Evolutionary conservation across 2,113 vertebrate species (phyloP), one percentile per base, ranked within the genome.

Genomic region (Syrrhaptes paradoxus): DNA sequence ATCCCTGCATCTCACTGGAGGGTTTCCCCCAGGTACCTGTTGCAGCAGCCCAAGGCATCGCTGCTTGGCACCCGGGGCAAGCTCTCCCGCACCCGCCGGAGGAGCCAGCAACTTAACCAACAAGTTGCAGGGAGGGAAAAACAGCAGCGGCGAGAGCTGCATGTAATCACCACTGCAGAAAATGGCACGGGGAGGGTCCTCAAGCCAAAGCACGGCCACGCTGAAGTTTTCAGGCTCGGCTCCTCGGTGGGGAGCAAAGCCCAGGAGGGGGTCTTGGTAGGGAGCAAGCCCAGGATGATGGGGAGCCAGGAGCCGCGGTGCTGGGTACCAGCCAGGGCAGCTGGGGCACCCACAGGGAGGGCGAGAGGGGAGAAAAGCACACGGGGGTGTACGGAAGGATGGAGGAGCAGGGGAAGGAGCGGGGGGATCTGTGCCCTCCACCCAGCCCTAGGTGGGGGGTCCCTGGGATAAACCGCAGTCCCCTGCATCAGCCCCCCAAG

Each of bases 81-180:
- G 81, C 75, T 85, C 78, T 80, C 54, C 85, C 2, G 2, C 19
- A n/a, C 85, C 71, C 2, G 4, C 66, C 7, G 1, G 68, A 78
- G 86, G 86, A 95, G 45, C 92, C 18, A 0, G 65, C 70, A 93
- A 96, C 83, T 92, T 78, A 48, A 83, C 96, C 96, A 96, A 96
- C 93, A 93, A 97, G 95, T 95, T 95, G 70, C 83, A 81, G 72
- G 73, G 65, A 81, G 62, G 31, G 70, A 15, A 46, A 88, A 87
- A 70, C 70, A 4, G 90, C 76, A 59, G 66, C 18, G 7, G 51
- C 36, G 2, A 75, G 86, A 93, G 86, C 92, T 57, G 88, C 95
- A 72, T 45, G 45, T 78, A 96, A 92, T 94, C 90, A 8, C 80
- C 95, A 87, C 93, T 96, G 96, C 95, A 95, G 93, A 95, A 38